phyloP scores from a whole-genome alignment of 30 jellyfish, hydroid and myxozoan genomes.

The Mastigias papua region DNA sequence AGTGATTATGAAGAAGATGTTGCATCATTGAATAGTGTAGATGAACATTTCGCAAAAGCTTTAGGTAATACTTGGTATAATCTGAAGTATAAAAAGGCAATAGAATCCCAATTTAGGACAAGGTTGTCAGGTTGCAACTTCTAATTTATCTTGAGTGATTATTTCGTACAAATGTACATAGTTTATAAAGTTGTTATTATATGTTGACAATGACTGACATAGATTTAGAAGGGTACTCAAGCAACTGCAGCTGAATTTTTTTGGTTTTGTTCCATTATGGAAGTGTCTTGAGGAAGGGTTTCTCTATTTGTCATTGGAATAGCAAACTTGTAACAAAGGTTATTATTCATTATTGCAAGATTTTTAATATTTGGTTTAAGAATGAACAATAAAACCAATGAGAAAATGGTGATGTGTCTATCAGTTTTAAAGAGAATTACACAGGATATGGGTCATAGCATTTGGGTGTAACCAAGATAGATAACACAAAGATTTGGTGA shows the following conservation, averaged over 20 bases:
- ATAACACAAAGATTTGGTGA: too few relatives aligned
- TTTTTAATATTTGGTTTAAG: too few relatives aligned
- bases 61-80: constrained; percentile 93
- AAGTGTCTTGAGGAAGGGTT: too few relatives aligned
- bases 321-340: too few relatives aligned
- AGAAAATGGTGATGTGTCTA: too few relatives aligned
- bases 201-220: not conserved
- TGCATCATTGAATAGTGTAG: constrained; percentile 91
- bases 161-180: constrained; percentile 43
- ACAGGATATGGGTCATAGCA: too few relatives aligned
- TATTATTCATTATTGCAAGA: too few relatives aligned
- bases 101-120: constrained; percentile 56
- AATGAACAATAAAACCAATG: too few relatives aligned
- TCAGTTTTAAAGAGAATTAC: too few relatives aligned
- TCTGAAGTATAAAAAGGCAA: constrained; percentile 65
- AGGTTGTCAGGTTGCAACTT: constrained; percentile 72
- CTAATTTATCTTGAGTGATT: constrained; percentile 29
- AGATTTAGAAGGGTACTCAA: not conserved
- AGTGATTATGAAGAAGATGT: constrained; percentile 72
- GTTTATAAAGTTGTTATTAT: constrained; percentile 6
- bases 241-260: not conserved
- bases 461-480: too few relatives aligned
- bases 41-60: constrained; percentile 98
- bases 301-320: too few relatives aligned
- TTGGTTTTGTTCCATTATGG: not conserved